Conservation (phyloP, 2,113 vertebrate species). For the Callorhinus ursinus region DNA sequence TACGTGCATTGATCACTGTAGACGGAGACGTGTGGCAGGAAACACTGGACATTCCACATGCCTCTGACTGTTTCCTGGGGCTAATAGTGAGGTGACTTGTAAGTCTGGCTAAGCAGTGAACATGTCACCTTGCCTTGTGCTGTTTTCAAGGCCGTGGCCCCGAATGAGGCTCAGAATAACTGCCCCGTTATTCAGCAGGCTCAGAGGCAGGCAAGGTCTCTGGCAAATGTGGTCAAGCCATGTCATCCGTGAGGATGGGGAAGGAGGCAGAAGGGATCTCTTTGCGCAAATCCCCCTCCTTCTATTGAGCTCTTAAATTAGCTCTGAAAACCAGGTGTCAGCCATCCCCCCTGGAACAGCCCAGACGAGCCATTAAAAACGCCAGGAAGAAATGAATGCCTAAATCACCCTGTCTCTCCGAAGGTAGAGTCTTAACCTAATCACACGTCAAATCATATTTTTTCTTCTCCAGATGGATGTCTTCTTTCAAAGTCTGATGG, state of each 20-base stretch:
- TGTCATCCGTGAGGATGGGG: not conserved
- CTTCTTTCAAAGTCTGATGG: conserved; percentile 78
- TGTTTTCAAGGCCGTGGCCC: conserved; percentile 32
- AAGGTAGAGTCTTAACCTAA: conserved; percentile 73
- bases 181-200: not conserved
- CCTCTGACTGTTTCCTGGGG: not conserved
- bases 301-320: conserved; percentile 65
- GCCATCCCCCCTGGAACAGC: not conserved
- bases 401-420: conserved; percentile 63
- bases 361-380: conserved; percentile 69
- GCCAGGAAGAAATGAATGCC: conserved; percentile 67
- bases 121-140: not conserved
- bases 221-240: not conserved
- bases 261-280: not conserved
- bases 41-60: fast-evolving
- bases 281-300: not conserved
- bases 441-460: conserved; percentile 57
- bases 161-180: not conserved
- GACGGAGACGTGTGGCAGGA: not conserved
- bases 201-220: not conserved
- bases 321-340: conserved; percentile 68
- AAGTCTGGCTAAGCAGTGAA: not conserved
- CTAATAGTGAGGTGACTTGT: not conserved
- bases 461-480: conserved; percentile 70
- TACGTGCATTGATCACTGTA: not conserved